Percentiles rank a stretch among this genome's conserved stretches.
These are phyloP conservation scores for Oxygymnocypris stewartii DNA, from an alignment of 2,113 vertebrate genomes.

Conservation along the genomic window DNA sequence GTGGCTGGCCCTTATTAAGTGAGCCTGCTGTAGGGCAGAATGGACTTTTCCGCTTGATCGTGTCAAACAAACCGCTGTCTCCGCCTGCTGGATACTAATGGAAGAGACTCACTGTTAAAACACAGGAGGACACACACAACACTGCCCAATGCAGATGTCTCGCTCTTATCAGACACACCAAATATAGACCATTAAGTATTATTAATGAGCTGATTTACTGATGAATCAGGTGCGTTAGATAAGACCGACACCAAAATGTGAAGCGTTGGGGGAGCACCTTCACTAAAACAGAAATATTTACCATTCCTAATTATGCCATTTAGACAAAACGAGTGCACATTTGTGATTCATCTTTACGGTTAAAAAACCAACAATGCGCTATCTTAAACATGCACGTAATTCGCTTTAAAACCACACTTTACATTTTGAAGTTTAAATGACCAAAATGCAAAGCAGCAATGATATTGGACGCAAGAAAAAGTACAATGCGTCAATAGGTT, in stretches of 20 bases:
- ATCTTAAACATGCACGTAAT: neutral
- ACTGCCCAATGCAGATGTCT: neutral
- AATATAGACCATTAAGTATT: neutral
- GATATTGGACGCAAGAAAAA: neutral
- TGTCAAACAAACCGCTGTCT: conserved; percentile 76
- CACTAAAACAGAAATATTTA: neutral
- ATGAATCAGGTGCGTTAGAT: conserved; percentile 5
- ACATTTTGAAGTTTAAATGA: neutral
- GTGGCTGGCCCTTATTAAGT: neutral
- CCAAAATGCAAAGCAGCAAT: neutral
- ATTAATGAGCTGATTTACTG: neutral
- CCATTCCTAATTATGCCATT: neutral
- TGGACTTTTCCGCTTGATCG: neutral
- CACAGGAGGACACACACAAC: neutral
- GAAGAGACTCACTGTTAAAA: neutral
- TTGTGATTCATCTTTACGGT: neutral
- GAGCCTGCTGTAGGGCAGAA: neutral
- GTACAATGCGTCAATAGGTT: conserved; percentile 13
- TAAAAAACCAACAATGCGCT: neutral
- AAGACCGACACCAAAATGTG: neutral
- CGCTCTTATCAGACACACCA: neutral
- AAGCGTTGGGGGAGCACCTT: neutral
- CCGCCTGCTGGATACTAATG: conserved; percentile 82
- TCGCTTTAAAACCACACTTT: neutral
- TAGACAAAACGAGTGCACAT: neutral